These are phyloP conservation scores for Lepus americanus DNA, from an alignment of 2,113 vertebrate species.

Conservation along the genomic window DNA sequence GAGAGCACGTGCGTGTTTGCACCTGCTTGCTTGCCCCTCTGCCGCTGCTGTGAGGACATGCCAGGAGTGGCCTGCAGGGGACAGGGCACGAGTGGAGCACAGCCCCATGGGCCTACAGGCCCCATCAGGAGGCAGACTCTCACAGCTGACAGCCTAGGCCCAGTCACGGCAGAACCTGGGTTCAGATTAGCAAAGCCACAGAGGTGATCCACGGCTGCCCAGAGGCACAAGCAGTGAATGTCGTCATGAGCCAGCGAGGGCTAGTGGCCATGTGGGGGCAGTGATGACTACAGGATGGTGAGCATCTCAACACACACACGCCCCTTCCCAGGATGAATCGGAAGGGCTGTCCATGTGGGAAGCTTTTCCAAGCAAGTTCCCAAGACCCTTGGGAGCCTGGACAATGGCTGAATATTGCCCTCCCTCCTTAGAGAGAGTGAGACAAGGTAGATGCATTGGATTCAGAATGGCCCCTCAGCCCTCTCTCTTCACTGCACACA, in stretches of 20 bases:
- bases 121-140: not conserved
- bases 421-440: not conserved
- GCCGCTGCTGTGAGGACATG: not conserved
- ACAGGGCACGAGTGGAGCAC: not conserved
- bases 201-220: not conserved
- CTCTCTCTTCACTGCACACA: not conserved
- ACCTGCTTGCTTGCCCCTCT: not conserved
- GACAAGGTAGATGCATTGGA: not conserved
- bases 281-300: not conserved
- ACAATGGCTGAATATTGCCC: not conserved
- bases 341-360: not conserved
- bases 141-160: not conserved
- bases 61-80: not conserved
- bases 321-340: not conserved
- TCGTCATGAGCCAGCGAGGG: not conserved
- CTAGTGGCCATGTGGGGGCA: constrained; percentile 22
- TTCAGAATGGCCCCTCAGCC: not conserved
- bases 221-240: not conserved
- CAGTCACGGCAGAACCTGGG: not conserved
- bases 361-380: not conserved
- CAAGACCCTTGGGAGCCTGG: not conserved
- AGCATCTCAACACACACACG: not conserved
- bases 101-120: not conserved
- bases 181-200: not conserved
- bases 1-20: not conserved